Base-by-base conservation (phyloP, 2,888 invertebrate species). In the Meghimatium bilineatum region DNA sequence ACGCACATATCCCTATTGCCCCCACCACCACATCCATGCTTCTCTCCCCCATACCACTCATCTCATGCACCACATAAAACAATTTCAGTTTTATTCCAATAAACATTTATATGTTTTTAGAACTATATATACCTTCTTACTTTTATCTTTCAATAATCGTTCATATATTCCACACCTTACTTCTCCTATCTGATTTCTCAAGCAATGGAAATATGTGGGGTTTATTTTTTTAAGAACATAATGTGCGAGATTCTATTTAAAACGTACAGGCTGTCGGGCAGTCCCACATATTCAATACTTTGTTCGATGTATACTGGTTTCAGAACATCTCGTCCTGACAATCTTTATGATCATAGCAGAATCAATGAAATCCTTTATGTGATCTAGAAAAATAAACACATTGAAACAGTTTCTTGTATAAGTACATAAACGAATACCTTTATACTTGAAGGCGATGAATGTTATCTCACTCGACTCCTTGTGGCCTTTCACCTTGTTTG, bases 331-430 rank as follows among this genome's bases (percentile, higher is more conserved):
- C 3, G n/a, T n/a, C 26, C 63, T n/a, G 12, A 63, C n/a, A 63
- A 63, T 63, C 8, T 56, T 3, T n/a, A 63, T n/a, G 5, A 29
- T 63, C 29, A 23, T 56, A 63, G n/a, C 63, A 12, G 63, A 63
- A 63, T 63, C 10, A 63, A 23, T n/a, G n/a, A 63, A 63, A 63
- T 63, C 63, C 63, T n/a, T 56, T 56, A n/a, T 63, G 63, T 63
- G 5, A 26, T 29, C 5, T 29, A 3, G 23, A 23, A 63, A 63
- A 23, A 56, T 5, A 56, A 20, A 56, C 63, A 63, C 29, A 63
- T 8, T n/a, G 29, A 63, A 17, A 56, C 17, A 17, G 8, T 17
- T 49, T 49, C 14, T 60, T 60, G 26, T 17, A 56, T 56, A 44
- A 44, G 12, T 44, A 29, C 63, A 63, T 63, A 63, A n/a, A 63